These are phyloP conservation scores for Hirundichthys speculiger DNA, from an alignment of 2,113 vertebrate genomes.

Conservation along the genomic window DNA sequence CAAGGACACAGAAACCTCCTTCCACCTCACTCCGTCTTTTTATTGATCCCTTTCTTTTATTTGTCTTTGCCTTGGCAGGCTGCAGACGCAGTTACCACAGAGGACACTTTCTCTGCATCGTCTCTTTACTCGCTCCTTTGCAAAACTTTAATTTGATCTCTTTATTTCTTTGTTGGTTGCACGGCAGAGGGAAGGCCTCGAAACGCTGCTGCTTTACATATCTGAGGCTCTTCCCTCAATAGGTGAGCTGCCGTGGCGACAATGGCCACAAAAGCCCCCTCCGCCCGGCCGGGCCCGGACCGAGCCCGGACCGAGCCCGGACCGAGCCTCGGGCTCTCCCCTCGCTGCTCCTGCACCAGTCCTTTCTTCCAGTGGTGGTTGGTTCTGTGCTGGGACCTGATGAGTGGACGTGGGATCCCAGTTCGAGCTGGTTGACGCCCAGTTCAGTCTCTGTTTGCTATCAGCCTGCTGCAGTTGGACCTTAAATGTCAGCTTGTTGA, in stretches of 20 bases:
- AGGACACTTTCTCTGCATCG: constrained; percentile 26
- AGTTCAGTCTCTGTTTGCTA: constrained; percentile 6
- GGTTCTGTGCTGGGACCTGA: constrained; percentile 27
- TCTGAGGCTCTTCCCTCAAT: constrained; percentile 65
- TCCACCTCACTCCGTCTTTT: constrained; percentile 36
- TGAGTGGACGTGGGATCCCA: constrained; percentile 39
- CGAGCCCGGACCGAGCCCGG: neutral
- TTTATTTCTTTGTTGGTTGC: constrained; percentile 72
- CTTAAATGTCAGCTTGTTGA: constrained; percentile 7
- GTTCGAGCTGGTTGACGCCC: neutral
- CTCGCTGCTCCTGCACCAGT: constrained; percentile 46
- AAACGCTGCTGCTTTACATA: constrained; percentile 71
- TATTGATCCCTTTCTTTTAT: constrained; percentile 32
- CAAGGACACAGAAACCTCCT: constrained; percentile 37
- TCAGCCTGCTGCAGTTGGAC: constrained; percentile 28
- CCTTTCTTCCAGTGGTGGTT: constrained; percentile 13
- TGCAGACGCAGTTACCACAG: constrained; percentile 34
- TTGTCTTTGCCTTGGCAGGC: constrained; percentile 27
- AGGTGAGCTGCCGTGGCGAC: constrained; percentile 64
- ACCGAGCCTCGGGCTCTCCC: constrained; percentile 31
- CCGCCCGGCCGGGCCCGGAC: neutral
- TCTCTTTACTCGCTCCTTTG: constrained; percentile 33
- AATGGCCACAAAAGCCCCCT: constrained; percentile 50
- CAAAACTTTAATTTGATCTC: constrained; percentile 71
- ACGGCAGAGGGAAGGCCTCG: constrained; percentile 44